Conservation (phyloP, 2,797 vertebrate species). For the Aeoliscus strigatus region DNA sequence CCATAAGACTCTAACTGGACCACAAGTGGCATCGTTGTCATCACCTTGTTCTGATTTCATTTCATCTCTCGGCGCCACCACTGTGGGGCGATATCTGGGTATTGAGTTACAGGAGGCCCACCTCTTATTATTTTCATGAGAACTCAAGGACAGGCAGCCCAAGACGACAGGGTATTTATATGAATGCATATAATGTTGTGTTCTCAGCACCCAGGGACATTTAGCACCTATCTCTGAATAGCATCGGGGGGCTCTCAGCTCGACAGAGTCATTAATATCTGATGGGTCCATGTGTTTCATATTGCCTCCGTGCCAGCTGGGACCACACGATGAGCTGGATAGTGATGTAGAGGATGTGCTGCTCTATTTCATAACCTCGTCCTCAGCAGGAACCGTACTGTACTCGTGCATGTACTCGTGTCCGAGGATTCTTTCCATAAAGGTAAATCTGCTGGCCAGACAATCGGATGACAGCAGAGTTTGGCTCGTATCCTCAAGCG, state of each 20-base stretch:
- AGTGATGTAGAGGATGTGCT: constrained; percentile 32
- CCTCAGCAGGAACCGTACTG: constrained; percentile 29
- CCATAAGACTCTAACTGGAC: constrained; percentile 65
- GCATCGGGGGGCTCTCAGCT: constrained; percentile 65
- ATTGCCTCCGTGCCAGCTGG: constrained; percentile 66
- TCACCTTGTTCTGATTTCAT: constrained; percentile 81
- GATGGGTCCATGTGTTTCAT: constrained; percentile 68
- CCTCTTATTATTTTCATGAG: constrained; percentile 75
- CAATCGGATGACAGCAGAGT: too few species aligned
- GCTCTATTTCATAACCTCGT: constrained; percentile 33
- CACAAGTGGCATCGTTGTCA: constrained; percentile 78
- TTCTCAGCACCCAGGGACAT: constrained; percentile 60
- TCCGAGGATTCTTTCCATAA: constrained; percentile 39
- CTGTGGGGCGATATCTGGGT: constrained; percentile 61
- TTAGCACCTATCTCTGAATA: constrained; percentile 68
- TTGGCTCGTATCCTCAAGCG: background rate
- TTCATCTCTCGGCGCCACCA: constrained; percentile 76
- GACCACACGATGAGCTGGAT: constrained; percentile 53
- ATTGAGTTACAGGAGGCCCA: constrained; percentile 73
- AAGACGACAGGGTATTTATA: constrained; percentile 65
- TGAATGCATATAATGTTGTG: constrained; percentile 69
- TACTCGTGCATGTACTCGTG: constrained; percentile 14
- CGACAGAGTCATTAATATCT: constrained; percentile 69
- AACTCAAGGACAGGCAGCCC: constrained; percentile 65
- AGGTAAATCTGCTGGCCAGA: constrained; percentile 29